A percentile compares a stretch with the other conserved stretches of the same genome.
phyloP scores from a whole-genome alignment of 1,140 invertebrate genomes.

The Nephotettix cincticeps region DNA sequence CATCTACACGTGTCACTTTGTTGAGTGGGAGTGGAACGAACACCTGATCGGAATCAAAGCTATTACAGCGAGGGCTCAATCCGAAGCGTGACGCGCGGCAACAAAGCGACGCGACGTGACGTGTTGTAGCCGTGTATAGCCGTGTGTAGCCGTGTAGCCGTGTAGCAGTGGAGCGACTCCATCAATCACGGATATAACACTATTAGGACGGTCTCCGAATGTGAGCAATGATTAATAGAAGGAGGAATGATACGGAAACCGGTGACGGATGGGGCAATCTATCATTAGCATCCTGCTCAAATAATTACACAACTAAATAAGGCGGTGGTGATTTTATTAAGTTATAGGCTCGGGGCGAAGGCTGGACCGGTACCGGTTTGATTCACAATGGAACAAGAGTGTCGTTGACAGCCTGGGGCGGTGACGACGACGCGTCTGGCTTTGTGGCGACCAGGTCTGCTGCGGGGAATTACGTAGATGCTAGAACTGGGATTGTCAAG shows the following conservation, averaged over 20 bases:
- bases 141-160: too few relatives aligned
- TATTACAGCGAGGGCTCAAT: background rate
- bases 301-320: conserved; percentile 20
- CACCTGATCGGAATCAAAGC: conserved; percentile 10
- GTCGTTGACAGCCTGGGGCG: too few relatives aligned
- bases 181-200: conserved; percentile 2
- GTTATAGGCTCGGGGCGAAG: background rate
- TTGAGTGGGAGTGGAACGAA: background rate
- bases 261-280: conserved; percentile 5
- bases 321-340: conserved; percentile 12
- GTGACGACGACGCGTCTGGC: too few relatives aligned
- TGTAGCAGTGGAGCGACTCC: background rate
- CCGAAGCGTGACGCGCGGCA: background rate
- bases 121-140: background rate
- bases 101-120: background rate
- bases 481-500: too few relatives aligned
- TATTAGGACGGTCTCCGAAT: background rate
- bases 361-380: too few relatives aligned
- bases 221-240: background rate
- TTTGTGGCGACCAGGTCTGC: too few relatives aligned
- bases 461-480: too few relatives aligned
- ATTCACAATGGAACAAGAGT: too few relatives aligned
- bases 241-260: background rate
- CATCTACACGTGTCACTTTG: conserved; percentile 6
- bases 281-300: conserved; percentile 7